Evolutionary conservation across 2,797 vertebrate genomes (phyloP).

Genomic region (Salarias fasciatus): DNA sequence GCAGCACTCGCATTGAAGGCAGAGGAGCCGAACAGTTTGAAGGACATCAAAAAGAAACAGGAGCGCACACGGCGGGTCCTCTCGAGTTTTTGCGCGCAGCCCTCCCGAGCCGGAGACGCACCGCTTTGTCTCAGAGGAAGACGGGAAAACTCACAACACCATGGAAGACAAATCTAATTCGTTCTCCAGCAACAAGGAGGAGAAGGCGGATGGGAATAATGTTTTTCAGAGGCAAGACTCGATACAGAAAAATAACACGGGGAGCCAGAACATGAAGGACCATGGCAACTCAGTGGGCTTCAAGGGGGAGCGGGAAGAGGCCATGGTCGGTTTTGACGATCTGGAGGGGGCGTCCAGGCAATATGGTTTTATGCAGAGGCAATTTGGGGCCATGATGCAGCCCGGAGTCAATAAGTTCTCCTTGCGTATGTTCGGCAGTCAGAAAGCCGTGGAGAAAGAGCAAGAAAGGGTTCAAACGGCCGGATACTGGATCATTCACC

Average conservation of each 20-base stretch:
- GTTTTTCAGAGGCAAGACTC: slow-evolving; percentile 91
- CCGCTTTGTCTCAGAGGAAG: slow-evolving; percentile 52
- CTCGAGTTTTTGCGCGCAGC: slow-evolving; percentile 74
- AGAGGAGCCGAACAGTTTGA: slow-evolving; percentile 84
- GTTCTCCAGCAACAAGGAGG: slow-evolving; percentile 91
- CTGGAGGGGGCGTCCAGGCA: slow-evolving; percentile 87
- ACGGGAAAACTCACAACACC: slow-evolving; percentile 58
- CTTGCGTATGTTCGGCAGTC: slow-evolving; percentile 98
- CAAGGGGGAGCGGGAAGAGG: slow-evolving; percentile 91
- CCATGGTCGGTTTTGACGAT: slow-evolving; percentile 91
- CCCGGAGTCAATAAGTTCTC: slow-evolving; percentile 99
- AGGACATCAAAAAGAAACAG: slow-evolving; percentile 81
- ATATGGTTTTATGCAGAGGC: slow-evolving; percentile 95
- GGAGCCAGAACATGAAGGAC: slow-evolving; percentile 90
- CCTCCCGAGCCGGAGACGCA: slow-evolving; percentile 80
- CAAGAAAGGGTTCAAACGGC: slow-evolving; percentile 98
- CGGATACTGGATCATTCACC: slow-evolving; percentile 99
- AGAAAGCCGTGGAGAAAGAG: slow-evolving; percentile 98
- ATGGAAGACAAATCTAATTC: slow-evolving; percentile 94
- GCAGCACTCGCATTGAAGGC: slow-evolving; percentile 84
- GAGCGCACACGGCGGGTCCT: slow-evolving; percentile 83
- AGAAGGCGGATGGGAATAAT: slow-evolving; percentile 88
- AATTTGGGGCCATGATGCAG: slow-evolving; percentile 98
- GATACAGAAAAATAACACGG: slow-evolving; percentile 86
- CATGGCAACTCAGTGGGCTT: slow-evolving; percentile 95